Conservation (phyloP, 1,140 invertebrate species). For the Drosophila parvula region DNA sequence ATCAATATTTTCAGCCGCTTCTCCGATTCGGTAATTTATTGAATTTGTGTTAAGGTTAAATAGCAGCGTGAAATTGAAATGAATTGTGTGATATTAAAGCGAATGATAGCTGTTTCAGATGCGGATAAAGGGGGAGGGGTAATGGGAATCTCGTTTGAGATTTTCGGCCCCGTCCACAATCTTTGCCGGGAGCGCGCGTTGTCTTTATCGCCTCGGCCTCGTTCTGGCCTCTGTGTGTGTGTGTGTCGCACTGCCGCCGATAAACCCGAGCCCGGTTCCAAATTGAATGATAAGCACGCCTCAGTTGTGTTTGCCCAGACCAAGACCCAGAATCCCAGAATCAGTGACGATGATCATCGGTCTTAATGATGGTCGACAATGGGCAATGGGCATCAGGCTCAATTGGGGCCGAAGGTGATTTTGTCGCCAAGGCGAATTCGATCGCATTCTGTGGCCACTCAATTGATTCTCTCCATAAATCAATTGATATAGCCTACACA, state of each 20-base stretch:
- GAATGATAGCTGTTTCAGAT: constrained; percentile 22
- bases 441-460: constrained; percentile 49
- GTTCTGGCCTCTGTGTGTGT: constrained; percentile 39
- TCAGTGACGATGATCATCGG: constrained; percentile 26
- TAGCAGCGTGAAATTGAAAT: constrained; percentile 70
- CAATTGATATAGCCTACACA: constrained; percentile 55
- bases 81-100: constrained; percentile 52
- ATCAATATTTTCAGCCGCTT: constrained; percentile 30
- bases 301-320: not conserved
- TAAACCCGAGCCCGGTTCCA: constrained; percentile 29
- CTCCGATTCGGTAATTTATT: constrained; percentile 43
- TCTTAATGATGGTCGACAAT: constrained; percentile 32
- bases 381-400: constrained; percentile 9
- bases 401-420: constrained; percentile 75
- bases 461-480: constrained; percentile 69
- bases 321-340: constrained; percentile 18
- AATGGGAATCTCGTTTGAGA: not conserved
- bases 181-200: not conserved
- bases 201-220: constrained; percentile 25
- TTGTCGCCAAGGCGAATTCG: constrained; percentile 64
- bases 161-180: too few relatives aligned
- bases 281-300: constrained; percentile 50
- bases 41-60: constrained; percentile 70
- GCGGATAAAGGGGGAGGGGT: constrained; percentile 3
- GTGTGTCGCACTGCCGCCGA: constrained; percentile 6